Base-by-base conservation (phyloP, 2,888 invertebrate genomes). In the Idaea aversata region DNA sequence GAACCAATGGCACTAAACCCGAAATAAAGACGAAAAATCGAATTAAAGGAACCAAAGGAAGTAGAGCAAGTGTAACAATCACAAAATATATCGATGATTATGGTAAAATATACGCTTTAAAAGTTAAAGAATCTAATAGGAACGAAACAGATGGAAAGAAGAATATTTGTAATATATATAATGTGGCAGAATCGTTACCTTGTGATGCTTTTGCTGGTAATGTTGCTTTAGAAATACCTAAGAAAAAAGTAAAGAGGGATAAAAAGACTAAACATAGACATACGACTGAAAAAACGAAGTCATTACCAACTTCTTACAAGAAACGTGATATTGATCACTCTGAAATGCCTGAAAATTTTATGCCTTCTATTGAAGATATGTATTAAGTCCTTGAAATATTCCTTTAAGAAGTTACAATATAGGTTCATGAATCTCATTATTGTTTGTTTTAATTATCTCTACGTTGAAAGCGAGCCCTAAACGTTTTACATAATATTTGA, bases 331-430 rank as follows among this genome's bases (percentile, higher is more conserved):
- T 80, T 5, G 87, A 88, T 58, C 79, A 79, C 68, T 78, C 80
- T 15, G 81, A 86, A 63, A 70, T 83, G 61, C 75, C 82, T 5
- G 88, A 89, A 68, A 84, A 81, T 74, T 82, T 82, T 57, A 85
- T 86, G 83, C 76, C 85, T 0, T 89, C 89, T 2, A 77, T 87
- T 68, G 88, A 89, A 73, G 86, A 88, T 35, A 64, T 82, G 60
- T 81, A 77, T 62, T 76, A 67, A 70, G 63, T 16, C 34, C 16
- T 63, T 62, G 38, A 25, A 15, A n/a, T 34, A 34, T 59, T 15
- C 5, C 38, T 16, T 15, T 57, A 36, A 7, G 5, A 7, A 7
- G 5, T 36, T 7, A 36, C 4, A 7, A 36, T 36, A 7, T 36
- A 36, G 5, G 10, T 36, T 3, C 36, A 1, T 7, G 5, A 7